Base-by-base conservation (phyloP, 2,113 vertebrate species). In the Pseudorasbora parva region DNA sequence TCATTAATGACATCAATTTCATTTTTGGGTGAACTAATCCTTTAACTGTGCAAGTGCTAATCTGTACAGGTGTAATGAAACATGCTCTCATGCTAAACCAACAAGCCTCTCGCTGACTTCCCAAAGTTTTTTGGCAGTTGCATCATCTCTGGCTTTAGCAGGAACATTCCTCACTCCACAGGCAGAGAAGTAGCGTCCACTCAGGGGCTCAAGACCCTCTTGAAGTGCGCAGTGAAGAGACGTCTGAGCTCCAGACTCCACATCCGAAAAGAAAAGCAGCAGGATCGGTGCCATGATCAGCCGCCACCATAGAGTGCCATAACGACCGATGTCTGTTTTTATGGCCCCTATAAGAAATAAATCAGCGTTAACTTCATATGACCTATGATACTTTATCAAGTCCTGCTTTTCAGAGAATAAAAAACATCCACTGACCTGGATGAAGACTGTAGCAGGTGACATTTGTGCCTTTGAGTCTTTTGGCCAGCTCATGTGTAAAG, bases 361-460 rank as follows among this genome's bases (percentile, higher is more conserved):
- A 15, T 5, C 11, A 56, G 54, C 8, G 19, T n/a, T 54, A 41
- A 23, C 43, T 17, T 11, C 10, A 14, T 71, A 11, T 68, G 19
- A 17, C 11, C 6, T 23, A 5, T 1, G 1, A 60, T 23, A 25
- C 56, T 69, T 41, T 8, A 47, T 25, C 45, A 8, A 75, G 41
- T 19, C 8, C 25, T 47, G 14, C 33, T 47, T 37, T n/a, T 71
- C 2, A 15, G 59, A 25, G 25, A 66, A 17, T 23, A 80, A 4
- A 33, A 6, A 23, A 33, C 25, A n/a, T 59, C 19, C 1, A 71
- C 89, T 64, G 51, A 90, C 89, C 89, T 25, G 89, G 91, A 19
- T 91, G 86, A 23, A 91, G 78, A 71, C 94, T 93, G 0, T 95
- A 96, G 89, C 94, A 95, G 57, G 95, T 96, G 27, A 96, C 90